A percentile compares a stretch with the other conserved stretches of the same genome.
These are phyloP conservation scores for Criorhina ranunculi DNA, from an alignment of 2,888 invertebrate species.

Conservation along the genomic window DNA sequence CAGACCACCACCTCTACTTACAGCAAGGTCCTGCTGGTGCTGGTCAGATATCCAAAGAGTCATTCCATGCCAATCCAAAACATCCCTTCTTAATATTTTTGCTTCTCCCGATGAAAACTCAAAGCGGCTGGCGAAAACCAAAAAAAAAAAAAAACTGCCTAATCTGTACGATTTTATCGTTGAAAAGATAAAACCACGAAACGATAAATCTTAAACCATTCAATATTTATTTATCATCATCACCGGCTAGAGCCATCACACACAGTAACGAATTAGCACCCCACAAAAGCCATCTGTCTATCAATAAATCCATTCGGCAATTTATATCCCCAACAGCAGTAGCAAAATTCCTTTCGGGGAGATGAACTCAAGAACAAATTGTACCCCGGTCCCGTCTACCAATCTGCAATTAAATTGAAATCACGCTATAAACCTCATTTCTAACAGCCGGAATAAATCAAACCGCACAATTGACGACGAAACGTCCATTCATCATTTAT, in stretches of 20 bases:
- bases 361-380: neutral
- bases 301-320: slow-evolving; percentile 56
- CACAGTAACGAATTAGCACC: slow-evolving; percentile 49
- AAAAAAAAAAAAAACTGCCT: neutral
- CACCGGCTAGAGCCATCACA: slow-evolving; percentile 13
- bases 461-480: slow-evolving; percentile 55
- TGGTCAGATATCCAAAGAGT: no score
- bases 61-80: no score
- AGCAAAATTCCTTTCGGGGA: neutral
- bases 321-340: slow-evolving; percentile 34
- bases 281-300: slow-evolving; percentile 48
- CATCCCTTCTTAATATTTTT: neutral
- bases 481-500: slow-evolving; percentile 52
- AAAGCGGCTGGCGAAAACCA: neutral
- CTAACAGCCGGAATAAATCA: slow-evolving; percentile 60
- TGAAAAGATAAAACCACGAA: slow-evolving; percentile 41
- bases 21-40: no score
- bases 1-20: no score
- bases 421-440: slow-evolving; percentile 64
- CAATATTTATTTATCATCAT: slow-evolving; percentile 66
- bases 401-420: slow-evolving; percentile 67
- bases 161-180: slow-evolving; percentile 29
- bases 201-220: slow-evolving; percentile 56
- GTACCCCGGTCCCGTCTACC: slow-evolving; percentile 21
- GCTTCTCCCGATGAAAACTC: neutral